Evolutionary conservation across 2,113 vertebrate genomes (phyloP).

Genomic region (Serilophus lunatus): DNA sequence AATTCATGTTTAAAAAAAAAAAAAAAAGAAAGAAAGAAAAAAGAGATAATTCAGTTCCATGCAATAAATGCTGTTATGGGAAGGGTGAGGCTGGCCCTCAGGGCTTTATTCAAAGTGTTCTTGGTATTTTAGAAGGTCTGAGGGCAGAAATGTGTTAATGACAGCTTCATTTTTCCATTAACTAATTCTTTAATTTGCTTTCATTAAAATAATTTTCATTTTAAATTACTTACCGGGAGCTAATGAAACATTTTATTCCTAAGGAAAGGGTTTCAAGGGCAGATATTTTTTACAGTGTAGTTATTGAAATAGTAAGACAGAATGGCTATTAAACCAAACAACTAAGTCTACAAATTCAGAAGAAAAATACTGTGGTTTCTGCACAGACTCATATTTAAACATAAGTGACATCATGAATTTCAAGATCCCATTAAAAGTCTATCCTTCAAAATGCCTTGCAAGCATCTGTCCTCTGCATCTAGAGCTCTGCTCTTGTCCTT

Average conservation of each 20-base stretch:
- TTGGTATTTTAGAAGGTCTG: neutral
- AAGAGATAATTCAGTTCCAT: neutral
- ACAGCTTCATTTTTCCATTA: neutral
- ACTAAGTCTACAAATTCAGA: neutral
- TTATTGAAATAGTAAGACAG: neutral
- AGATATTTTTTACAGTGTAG: neutral
- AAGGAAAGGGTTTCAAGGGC: neutral
- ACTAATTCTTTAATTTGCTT: neutral
- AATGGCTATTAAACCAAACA: neutral
- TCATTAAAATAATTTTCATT: neutral
- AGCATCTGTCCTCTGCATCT: neutral
- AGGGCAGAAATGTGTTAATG: neutral
- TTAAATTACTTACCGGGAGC: neutral
- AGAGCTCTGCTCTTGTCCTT: neutral
- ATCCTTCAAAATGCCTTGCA: neutral
- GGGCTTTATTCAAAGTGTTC: neutral
- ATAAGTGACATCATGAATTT: neutral
- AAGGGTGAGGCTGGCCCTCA: neutral
- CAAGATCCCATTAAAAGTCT: neutral
- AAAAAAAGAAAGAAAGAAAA: neutral
- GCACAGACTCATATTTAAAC: neutral
- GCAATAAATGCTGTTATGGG: neutral
- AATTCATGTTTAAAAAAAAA: neutral
- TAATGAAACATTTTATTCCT: neutral
- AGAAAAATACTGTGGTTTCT: neutral